Percentiles rank a stretch among this genome's conserved stretches.
phyloP scores from a whole-genome alignment of 2,113 vertebrate genomes.

The Sisor rabdophorus region DNA sequence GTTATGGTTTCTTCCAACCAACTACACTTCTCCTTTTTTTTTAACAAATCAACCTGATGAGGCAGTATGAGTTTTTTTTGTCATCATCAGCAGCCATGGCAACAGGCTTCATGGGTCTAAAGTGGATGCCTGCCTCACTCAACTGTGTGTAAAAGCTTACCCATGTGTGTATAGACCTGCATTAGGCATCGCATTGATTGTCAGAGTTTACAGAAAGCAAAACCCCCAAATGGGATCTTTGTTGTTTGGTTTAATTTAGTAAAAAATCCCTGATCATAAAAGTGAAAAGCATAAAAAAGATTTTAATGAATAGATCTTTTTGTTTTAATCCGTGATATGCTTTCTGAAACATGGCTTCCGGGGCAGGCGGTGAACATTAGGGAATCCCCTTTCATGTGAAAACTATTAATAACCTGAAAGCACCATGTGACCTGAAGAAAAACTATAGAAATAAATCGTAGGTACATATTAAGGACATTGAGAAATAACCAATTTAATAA shows the following conservation, averaged over 20 bases:
- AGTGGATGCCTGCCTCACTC: slow-evolving; percentile 8
- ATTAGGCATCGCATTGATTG: background rate
- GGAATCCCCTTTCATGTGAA: slow-evolving; percentile 50
- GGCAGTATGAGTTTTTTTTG: background rate
- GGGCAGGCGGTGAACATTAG: slow-evolving; percentile 35
- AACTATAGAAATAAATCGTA: background rate
- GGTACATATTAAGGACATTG: too few species aligned
- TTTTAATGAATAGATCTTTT: background rate
- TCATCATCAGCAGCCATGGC: slow-evolving; percentile 39
- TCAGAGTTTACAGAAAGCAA: background rate
- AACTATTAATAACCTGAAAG: slow-evolving; percentile 50
- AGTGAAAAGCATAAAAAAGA: background rate
- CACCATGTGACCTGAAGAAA: background rate
- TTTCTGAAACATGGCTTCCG: slow-evolving; percentile 13
- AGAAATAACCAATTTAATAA: too few species aligned
- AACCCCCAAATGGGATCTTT: background rate
- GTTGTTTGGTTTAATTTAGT: background rate
- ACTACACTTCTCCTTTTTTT: background rate
- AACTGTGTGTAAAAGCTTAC: background rate
- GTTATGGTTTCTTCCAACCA: background rate
- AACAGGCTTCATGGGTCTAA: slow-evolving; percentile 39
- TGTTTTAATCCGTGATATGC: slow-evolving; percentile 48
- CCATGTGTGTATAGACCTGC: slow-evolving; percentile 2
- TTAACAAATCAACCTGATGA: background rate
- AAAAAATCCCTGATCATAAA: background rate